These are phyloP conservation scores for Chouioia cunea DNA, from an alignment of 2,888 invertebrate genomes.

Conservation along the genomic window DNA sequence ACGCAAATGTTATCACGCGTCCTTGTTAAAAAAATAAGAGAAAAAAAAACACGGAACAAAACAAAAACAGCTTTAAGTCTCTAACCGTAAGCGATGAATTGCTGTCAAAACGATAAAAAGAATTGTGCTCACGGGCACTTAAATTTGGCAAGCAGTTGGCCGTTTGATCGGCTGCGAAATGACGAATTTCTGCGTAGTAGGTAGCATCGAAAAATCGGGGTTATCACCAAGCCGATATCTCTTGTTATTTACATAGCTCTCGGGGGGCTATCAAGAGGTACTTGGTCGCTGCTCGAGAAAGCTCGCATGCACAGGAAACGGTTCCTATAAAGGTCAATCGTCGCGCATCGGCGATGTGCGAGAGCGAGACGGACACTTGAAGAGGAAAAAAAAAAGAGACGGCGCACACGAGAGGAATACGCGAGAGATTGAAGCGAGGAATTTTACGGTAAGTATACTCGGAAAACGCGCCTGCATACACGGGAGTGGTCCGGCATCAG, in stretches of 20 bases:
- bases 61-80: background rate
- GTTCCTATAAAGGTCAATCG: slow-evolving; percentile 19
- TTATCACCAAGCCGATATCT: background rate
- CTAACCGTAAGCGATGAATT: slow-evolving; percentile 15
- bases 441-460: background rate
- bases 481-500: too few species aligned
- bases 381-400: background rate
- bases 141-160: too few species aligned
- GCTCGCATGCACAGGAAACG: background rate
- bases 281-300: background rate
- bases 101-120: background rate
- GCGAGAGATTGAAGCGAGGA: slow-evolving; percentile 19
- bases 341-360: slow-evolving; percentile 23
- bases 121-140: background rate
- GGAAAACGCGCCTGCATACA: too few species aligned
- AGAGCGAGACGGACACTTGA: slow-evolving; percentile 1
- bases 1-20: slow-evolving; percentile 8
- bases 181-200: background rate
- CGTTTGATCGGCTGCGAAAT: slow-evolving; percentile 2
- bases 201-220: background rate
- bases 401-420: background rate
- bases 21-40: background rate
- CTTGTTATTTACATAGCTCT: background rate
- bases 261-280: too few species aligned
- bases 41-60: background rate